Evolutionary conservation across 2,113 vertebrate genomes (phyloP).

Genomic region (Anser cygnoides): DNA sequence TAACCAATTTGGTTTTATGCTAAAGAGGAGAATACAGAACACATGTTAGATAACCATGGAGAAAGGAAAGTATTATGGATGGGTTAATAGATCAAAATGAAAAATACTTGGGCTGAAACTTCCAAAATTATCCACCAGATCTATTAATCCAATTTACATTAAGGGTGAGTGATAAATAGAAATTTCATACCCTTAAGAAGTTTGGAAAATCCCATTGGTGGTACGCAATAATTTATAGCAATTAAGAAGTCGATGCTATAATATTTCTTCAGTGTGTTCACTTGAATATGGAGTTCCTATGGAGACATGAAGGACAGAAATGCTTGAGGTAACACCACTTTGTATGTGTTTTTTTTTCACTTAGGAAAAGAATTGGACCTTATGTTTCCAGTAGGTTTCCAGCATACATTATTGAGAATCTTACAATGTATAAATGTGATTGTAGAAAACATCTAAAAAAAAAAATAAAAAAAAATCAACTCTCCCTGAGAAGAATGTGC

Average conservation of each 20-base stretch:
- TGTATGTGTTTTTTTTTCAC: background rate
- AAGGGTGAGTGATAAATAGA: background rate
- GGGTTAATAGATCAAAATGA: background rate
- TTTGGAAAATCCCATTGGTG: background rate
- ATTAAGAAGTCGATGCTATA: background rate
- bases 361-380: background rate
- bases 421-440: background rate
- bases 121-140: background rate
- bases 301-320: background rate
- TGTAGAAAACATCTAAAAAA: background rate
- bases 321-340: background rate
- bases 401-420: background rate
- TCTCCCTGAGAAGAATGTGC: background rate
- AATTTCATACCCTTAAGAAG: background rate
- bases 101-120: background rate
- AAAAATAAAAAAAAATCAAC: background rate
- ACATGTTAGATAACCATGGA: background rate
- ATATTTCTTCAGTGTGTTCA: background rate
- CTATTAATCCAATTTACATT: background rate
- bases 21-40: background rate
- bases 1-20: background rate
- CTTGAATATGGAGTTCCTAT: background rate
- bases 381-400: background rate
- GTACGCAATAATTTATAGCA: background rate
- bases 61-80: background rate